Percentiles rank a stretch among this genome's conserved stretches.
These are phyloP conservation scores for Sander vitreus DNA, from an alignment of 2,113 vertebrate species.

Conservation along the genomic window DNA sequence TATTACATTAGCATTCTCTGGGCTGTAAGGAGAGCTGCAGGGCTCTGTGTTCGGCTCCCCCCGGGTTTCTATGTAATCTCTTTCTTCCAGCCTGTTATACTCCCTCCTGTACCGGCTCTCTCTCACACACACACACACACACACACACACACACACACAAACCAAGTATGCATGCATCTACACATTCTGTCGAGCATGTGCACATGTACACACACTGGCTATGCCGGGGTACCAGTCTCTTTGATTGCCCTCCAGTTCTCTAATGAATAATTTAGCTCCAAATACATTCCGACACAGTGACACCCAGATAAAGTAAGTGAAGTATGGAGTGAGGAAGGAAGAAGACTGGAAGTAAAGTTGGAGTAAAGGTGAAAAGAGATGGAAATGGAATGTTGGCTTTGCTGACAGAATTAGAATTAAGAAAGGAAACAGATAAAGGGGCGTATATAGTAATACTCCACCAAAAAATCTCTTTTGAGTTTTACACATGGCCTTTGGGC, in stretches of 20 bases:
- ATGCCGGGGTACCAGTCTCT: slow-evolving; percentile 46
- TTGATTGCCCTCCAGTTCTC: slow-evolving; percentile 72
- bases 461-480: background rate
- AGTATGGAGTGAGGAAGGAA: slow-evolving; percentile 29
- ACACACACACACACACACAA: slow-evolving; percentile 7
- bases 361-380: slow-evolving; percentile 7
- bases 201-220: slow-evolving; percentile 8
- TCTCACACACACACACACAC: slow-evolving; percentile 17
- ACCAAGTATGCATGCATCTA: background rate
- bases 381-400: background rate
- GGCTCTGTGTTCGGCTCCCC: slow-evolving; percentile 40
- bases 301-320: slow-evolving; percentile 66
- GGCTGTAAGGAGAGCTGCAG: slow-evolving; percentile 47
- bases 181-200: background rate
- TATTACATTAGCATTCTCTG: slow-evolving; percentile 50
- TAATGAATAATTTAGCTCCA: slow-evolving; percentile 72
- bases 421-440: slow-evolving; percentile 1
- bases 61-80: slow-evolving; percentile 57
- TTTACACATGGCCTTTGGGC: background rate
- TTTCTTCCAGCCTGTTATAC: slow-evolving; percentile 48
- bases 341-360: slow-evolving; percentile 34
- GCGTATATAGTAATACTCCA: background rate
- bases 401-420: slow-evolving; percentile 9
- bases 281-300: slow-evolving; percentile 70
- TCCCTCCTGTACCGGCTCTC: slow-evolving; percentile 4